Evolutionary conservation across 1,140 invertebrate species (phyloP), one percentile per base, ranked within the genome.

Genomic region (Camponotus pennsylvanicus): DNA sequence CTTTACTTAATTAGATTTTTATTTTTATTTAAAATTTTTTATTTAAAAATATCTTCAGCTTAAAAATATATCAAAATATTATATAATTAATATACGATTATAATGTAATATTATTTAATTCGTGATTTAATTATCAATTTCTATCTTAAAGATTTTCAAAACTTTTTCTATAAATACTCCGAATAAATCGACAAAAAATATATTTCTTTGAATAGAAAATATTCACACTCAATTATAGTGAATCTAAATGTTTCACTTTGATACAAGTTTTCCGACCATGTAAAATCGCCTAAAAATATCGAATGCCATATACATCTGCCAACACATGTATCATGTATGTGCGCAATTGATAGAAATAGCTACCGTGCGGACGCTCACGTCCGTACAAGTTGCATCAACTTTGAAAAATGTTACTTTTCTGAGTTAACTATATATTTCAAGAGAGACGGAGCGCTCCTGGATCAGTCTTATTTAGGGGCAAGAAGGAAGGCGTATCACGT

Each of bases 391-490:
- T 73, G 40, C 18, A 82, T 82, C 79, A 82, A 82, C 67, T 82
- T 82, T 82, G 79, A 82, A 69, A 80, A 82, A 59, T 73, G 79
- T 61, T 71, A 82, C 55, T 82, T 82, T 82, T 32, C 52, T 40
- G 27, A 73, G 55, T 82, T 73, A 82, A 71, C 67, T 82, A 45
- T 82, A 82, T 73, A 61, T 82, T 82, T 73, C 67, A 37, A 27
- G 45, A 18, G 40, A 45, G 67, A 73, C 67, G 67, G 37, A 15
- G 13, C 15, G 21, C 37, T 5, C 32, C 27, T 27, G 45, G 37
- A n/a, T 67, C n/a, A 37, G 45, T 6, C 61, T 67, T 52, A n/a
- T 70, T 52, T 52, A 52, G 49, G 37, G n/a, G 21, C 37, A 37
- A 79, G 45, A 9, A 37, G 55, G 49, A 52, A 52, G 40, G 67